Percentiles rank a stretch among this genome's conserved stretches.
These are phyloP conservation scores for Calyptomena viridis DNA, from an alignment of 2,113 vertebrate species.

Conservation along the genomic window DNA sequence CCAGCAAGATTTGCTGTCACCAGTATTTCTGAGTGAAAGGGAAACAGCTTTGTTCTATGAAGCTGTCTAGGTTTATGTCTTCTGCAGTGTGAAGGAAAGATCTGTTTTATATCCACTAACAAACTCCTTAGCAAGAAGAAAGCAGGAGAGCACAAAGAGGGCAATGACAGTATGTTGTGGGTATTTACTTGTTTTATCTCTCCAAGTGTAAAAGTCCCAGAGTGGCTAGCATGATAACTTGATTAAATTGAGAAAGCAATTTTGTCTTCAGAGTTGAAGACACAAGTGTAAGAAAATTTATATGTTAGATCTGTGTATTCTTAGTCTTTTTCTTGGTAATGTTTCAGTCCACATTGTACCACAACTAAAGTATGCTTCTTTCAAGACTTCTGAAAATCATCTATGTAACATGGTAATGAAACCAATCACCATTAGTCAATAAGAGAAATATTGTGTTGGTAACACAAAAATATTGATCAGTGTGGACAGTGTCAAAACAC, in stretches of 20 bases:
- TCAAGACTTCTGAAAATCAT: neutral
- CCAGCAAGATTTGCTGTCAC: neutral
- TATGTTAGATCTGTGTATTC: neutral
- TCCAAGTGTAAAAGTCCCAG: neutral
- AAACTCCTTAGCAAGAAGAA: neutral
- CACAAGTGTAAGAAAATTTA: neutral
- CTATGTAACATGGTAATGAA: neutral
- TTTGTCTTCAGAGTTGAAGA: neutral
- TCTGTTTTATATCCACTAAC: neutral
- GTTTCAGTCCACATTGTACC: neutral
- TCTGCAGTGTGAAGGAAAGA: neutral
- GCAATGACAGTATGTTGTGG: neutral
- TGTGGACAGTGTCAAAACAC: neutral
- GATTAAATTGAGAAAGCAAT: neutral
- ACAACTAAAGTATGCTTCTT: neutral
- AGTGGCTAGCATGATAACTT: neutral
- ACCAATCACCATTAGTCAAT: neutral
- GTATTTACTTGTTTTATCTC: neutral
- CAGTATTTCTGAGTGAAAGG: neutral
- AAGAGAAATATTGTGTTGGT: neutral
- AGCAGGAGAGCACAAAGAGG: neutral
- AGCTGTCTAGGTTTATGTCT: neutral
- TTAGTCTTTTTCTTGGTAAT: neutral
- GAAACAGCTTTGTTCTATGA: neutral
- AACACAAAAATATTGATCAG: neutral